Percentiles rank a stretch among this genome's conserved stretches.
phyloP scores from a whole-genome alignment of 2,888 invertebrate genomes.

The Cerastis rubricosa region DNA sequence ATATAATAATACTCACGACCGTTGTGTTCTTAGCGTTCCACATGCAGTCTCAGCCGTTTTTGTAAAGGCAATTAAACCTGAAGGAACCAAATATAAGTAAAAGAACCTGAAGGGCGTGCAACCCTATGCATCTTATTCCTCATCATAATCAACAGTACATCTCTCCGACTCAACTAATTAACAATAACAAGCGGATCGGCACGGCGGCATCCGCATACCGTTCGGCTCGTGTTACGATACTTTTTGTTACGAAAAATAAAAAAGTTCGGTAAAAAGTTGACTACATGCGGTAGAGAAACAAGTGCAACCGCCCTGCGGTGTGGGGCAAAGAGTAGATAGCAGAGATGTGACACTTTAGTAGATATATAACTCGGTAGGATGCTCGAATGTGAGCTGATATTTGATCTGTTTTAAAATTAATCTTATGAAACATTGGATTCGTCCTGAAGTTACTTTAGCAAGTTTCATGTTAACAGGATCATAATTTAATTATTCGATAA shows the following conservation, averaged over 20 bases:
- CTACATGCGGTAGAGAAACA: slow-evolving; percentile 78
- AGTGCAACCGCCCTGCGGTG: slow-evolving; percentile 77
- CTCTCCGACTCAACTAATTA: slow-evolving; percentile 60
- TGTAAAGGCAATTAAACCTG: not conserved
- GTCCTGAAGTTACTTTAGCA: not conserved
- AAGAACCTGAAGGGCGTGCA: not conserved
- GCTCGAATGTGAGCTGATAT: not conserved
- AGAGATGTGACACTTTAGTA: slow-evolving; percentile 8
- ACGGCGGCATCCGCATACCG: slow-evolving; percentile 85
- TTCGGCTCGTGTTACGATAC: slow-evolving; percentile 85
- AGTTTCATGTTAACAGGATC: not conserved
- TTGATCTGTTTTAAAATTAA: not conserved
- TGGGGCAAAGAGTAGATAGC: slow-evolving; percentile 67
- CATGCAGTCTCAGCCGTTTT: not conserved
- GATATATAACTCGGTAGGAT: not conserved
- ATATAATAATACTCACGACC: not conserved
- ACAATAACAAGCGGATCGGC: slow-evolving; percentile 69
- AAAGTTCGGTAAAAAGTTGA: slow-evolving; percentile 82
- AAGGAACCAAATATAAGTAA: not conserved
- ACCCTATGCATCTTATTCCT: no score
- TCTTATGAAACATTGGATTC: not conserved
- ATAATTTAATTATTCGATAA: not conserved
- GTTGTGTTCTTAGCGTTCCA: not conserved
- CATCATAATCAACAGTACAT: slow-evolving; percentile 23
- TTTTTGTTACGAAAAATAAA: slow-evolving; percentile 75